Conservation (phyloP, 2,113 vertebrate genomes). For the Tragelaphus strepsiceros region DNA sequence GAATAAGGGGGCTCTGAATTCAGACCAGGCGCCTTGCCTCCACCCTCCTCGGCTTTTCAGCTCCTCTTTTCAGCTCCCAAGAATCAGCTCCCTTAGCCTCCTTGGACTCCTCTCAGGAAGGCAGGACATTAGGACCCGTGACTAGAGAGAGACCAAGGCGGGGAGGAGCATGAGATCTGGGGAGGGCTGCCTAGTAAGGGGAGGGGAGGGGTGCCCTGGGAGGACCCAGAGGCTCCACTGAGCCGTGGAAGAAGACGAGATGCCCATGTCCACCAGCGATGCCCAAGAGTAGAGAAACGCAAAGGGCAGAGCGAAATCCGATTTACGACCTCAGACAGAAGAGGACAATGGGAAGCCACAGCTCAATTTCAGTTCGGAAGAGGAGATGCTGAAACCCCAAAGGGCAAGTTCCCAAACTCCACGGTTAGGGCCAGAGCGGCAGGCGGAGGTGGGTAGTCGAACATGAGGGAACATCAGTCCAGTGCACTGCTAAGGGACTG, state of each 20-base stretch:
- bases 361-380: not conserved
- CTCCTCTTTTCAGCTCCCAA: not conserved
- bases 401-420: not conserved
- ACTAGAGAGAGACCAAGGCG: not conserved
- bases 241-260: too few relatives aligned
- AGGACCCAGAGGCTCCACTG: not conserved
- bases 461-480: fast-evolving
- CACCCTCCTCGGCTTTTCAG: not conserved
- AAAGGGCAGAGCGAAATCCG: too few relatives aligned
- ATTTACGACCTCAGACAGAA: not conserved
- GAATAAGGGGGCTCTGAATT: not conserved
- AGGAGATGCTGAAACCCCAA: not conserved
- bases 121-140: too few relatives aligned
- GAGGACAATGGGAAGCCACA: not conserved
- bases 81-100: not conserved
- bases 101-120: not conserved
- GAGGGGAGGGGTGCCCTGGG: fast-evolving
- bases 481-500: not conserved
- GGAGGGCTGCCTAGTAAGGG: not conserved
- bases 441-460: not conserved
- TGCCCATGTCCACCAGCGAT: fast-evolving
- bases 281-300: not conserved
- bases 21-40: too few relatives aligned
- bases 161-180: not conserved
- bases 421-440: fast-evolving